Evolutionary conservation across 2,113 vertebrate genomes (phyloP).

Genomic region (Lipophrys pholis): DNA sequence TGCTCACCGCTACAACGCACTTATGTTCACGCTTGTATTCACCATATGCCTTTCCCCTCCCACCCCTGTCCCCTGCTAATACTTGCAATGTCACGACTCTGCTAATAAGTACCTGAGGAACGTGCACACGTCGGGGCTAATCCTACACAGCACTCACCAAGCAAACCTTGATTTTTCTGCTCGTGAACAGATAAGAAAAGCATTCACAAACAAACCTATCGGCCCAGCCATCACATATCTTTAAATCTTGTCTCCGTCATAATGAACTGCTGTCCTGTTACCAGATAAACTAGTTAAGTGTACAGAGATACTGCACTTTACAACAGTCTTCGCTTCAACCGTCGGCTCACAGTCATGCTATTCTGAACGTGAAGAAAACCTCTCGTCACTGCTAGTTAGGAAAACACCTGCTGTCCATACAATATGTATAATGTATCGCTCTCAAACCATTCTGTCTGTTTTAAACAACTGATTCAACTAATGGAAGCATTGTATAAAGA

Average conservation of each 20-base stretch:
- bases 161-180: background rate
- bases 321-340: background rate
- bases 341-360: background rate
- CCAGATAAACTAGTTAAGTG: constrained; percentile 19
- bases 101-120: constrained; percentile 39
- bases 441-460: background rate
- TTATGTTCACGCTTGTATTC: constrained; percentile 2
- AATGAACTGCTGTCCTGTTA: background rate
- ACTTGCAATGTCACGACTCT: constrained; percentile 17
- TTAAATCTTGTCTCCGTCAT: background rate
- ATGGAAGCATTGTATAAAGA: background rate
- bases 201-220: constrained; percentile 36
- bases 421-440: background rate
- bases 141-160: background rate
- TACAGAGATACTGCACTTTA: background rate
- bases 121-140: background rate
- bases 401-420: background rate
- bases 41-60: background rate
- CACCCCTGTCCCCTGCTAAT: background rate
- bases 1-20: background rate
- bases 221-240: constrained; percentile 12
- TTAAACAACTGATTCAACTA: background rate
- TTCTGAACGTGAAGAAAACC: background rate
- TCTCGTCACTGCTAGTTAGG: background rate
- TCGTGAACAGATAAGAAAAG: constrained; percentile 10